Percentiles rank a stretch among this genome's conserved stretches.
phyloP scores from a whole-genome alignment of 2,113 vertebrate species.

The Rhea pennata region DNA sequence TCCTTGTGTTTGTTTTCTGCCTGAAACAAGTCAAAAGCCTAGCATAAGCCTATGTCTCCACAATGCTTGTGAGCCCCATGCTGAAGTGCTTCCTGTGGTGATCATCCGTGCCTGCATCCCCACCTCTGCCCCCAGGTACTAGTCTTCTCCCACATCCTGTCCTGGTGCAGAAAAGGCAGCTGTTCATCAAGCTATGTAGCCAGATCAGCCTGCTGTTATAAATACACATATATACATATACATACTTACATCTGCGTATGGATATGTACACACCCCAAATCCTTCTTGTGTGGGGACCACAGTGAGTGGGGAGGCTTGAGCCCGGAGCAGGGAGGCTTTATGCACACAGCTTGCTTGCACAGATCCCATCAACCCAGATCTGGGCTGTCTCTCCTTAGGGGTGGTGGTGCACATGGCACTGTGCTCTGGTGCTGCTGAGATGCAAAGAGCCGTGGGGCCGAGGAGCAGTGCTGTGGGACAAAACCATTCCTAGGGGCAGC shows the following conservation, averaged over 20 bases:
- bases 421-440: not conserved
- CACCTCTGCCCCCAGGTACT: not conserved
- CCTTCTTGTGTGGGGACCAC: no score
- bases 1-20: not conserved
- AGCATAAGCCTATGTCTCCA: not conserved
- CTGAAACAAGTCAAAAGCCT: accelerated
- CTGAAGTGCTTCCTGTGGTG: not conserved
- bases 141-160: not conserved
- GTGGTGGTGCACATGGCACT: accelerated
- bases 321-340: not conserved
- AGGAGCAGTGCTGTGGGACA: not conserved
- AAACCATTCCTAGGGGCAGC: accelerated
- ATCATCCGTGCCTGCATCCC: not conserved
- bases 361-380: accelerated
- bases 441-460: not conserved
- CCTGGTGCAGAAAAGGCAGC: not conserved
- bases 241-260: accelerated
- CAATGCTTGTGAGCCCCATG: accelerated
- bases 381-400: accelerated
- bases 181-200: not conserved
- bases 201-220: not conserved
- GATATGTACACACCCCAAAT: accelerated
- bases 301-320: not conserved
- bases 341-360: accelerated
- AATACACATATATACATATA: accelerated